Evolutionary conservation across 2,113 vertebrate species (phyloP).

Genomic region (Anarrhichthys ocellatus): DNA sequence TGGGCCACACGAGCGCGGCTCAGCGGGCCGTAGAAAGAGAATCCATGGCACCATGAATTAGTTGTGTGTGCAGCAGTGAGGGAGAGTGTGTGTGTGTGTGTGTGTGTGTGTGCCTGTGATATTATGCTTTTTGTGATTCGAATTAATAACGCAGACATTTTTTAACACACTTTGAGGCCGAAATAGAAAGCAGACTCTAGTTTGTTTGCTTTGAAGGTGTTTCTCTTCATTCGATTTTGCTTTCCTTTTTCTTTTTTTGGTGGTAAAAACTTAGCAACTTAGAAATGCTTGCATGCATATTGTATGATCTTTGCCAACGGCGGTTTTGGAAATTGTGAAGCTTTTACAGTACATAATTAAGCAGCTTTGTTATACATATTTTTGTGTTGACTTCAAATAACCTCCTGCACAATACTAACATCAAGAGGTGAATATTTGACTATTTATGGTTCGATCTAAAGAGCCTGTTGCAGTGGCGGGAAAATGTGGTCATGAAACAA

Average conservation of each 20-base stretch:
- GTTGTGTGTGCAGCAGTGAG: not conserved
- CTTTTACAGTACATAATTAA: constrained; percentile 76
- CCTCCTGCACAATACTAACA: constrained; percentile 34
- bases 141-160: constrained; percentile 17
- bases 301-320: constrained; percentile 70
- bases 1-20: constrained; percentile 37
- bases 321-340: constrained; percentile 65
- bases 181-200: not conserved
- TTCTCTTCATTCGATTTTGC: not conserved
- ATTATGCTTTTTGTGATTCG: constrained; percentile 35
- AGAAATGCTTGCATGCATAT: constrained; percentile 72
- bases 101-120: not conserved
- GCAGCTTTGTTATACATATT: constrained; percentile 59
- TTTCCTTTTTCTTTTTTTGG: not conserved
- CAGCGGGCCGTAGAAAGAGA: constrained; percentile 43
- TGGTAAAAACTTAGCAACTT: constrained; percentile 46
- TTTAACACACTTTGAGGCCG: not conserved
- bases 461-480: not conserved
- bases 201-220: constrained; percentile 25
- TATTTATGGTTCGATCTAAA: not conserved
- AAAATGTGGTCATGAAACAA: not conserved
- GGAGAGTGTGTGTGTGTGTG: not conserved
- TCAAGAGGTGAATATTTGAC: not conserved
- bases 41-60: constrained; percentile 44
- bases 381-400: constrained; percentile 64